Evolutionary conservation across 2,888 invertebrate genomes (phyloP).

Genomic region (Scaptodrosophila latifasciaeformis): DNA sequence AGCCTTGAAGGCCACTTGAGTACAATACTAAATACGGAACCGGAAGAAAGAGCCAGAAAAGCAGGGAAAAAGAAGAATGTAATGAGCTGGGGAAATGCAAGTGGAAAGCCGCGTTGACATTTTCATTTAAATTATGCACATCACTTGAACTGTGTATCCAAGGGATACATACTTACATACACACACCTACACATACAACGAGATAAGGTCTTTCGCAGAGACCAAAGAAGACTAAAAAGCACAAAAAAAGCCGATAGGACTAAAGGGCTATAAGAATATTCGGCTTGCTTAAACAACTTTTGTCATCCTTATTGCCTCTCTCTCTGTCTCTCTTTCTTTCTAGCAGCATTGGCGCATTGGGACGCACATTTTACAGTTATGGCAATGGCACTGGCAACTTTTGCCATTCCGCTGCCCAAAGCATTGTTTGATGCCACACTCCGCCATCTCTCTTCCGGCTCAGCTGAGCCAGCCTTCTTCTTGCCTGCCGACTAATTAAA

Average conservation of each 20-base stretch:
- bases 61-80: too few relatives aligned
- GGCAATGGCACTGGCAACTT: constrained; percentile 55
- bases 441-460: neutral
- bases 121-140: constrained; percentile 70
- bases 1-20: too few relatives aligned
- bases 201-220: constrained; percentile 16
- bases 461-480: neutral
- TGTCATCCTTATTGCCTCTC: too few relatives aligned
- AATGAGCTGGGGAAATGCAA: constrained; percentile 61
- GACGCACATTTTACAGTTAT: constrained; percentile 58
- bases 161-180: constrained; percentile 13
- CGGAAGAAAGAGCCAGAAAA: too few relatives aligned
- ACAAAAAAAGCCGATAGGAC: constrained; percentile 3
- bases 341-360: neutral
- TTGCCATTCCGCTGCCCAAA: constrained; percentile 44
- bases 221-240: neutral
- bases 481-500: constrained; percentile 59
- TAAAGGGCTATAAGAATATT: constrained; percentile 3
- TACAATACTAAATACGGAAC: too few relatives aligned
- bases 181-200: neutral
- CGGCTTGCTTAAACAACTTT: too few relatives aligned
- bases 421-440: constrained; percentile 24
- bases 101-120: constrained; percentile 68
- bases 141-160: constrained; percentile 61
- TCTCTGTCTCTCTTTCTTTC: too few relatives aligned